A percentile compares a stretch with the other conserved stretches of the same genome.
phyloP scores from a whole-genome alignment of 2,888 invertebrate species.

The Crossocerus cetratus region DNA sequence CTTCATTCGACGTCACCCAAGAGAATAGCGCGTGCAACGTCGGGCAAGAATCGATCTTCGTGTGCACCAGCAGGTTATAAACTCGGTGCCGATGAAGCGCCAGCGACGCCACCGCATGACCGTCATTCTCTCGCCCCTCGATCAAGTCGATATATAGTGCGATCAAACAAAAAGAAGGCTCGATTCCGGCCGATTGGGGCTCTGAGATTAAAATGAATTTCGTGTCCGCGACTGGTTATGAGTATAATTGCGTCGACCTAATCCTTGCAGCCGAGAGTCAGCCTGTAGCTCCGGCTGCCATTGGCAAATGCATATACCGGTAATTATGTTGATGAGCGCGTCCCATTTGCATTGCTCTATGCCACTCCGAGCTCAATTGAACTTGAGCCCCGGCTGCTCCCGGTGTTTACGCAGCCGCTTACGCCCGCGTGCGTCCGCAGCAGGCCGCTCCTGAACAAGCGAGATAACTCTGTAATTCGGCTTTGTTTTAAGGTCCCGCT shows the following conservation, averaged over 20 bases:
- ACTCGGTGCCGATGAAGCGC: too few relatives aligned
- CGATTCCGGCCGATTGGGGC: too few relatives aligned
- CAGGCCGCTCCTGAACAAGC: background rate
- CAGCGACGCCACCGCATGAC: conserved; percentile 4
- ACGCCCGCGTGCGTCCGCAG: conserved; percentile 13
- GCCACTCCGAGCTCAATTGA: conserved; percentile 54
- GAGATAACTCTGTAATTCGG: background rate
- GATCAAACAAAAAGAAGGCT: too few relatives aligned
- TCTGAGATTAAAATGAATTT: too few relatives aligned
- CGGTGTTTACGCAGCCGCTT: conserved; percentile 30
- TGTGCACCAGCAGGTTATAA: too few relatives aligned
- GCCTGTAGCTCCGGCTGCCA: too few relatives aligned
- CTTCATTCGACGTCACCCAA: conserved; percentile 23
- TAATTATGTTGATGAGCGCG: too few relatives aligned
- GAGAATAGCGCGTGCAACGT: background rate
- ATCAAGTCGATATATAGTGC: too few relatives aligned
- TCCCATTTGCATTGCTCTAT: conserved; percentile 63
- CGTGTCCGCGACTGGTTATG: too few relatives aligned
- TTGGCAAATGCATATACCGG: background rate
- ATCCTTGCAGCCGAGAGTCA: too few relatives aligned
- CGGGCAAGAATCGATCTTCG: background rate
- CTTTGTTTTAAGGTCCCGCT: background rate
- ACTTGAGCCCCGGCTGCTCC: conserved; percentile 25
- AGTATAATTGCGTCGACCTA: too few relatives aligned
- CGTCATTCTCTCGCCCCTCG: background rate